Evolutionary conservation across 2,888 invertebrate genomes (phyloP).

Genomic region (Tetrapedia diversipes): DNA sequence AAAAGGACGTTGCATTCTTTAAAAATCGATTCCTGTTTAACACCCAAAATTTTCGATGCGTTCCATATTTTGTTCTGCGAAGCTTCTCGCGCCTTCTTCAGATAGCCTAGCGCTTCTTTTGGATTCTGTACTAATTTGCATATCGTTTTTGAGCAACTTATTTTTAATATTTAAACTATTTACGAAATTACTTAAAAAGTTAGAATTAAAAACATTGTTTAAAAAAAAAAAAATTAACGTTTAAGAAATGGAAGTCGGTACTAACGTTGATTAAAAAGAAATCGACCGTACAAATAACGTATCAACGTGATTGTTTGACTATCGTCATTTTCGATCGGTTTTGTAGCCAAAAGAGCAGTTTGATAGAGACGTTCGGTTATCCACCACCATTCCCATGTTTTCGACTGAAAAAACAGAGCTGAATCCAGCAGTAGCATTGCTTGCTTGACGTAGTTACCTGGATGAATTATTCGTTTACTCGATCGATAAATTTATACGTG

Average conservation of each 20-base stretch:
- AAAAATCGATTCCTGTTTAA: conserved; percentile 65
- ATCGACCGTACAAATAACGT: conserved; percentile 75
- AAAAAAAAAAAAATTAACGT: too few relatives aligned
- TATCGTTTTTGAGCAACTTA: too few relatives aligned
- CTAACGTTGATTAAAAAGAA: conserved; percentile 71
- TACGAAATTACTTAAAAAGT: too few relatives aligned
- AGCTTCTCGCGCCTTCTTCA: conserved; percentile 63
- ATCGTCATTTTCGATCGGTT: conserved; percentile 53
- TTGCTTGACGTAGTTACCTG: conserved; percentile 44
- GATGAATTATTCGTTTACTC: not conserved
- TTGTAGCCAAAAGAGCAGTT: conserved; percentile 59
- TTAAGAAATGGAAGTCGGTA: too few relatives aligned
- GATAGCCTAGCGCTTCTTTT: conserved; percentile 63
- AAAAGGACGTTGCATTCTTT: conserved; percentile 69
- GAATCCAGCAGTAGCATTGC: conserved; percentile 59
- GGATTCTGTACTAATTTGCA: conserved; percentile 51
- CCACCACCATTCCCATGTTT: conserved; percentile 76
- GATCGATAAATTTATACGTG: not conserved
- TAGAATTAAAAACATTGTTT: too few relatives aligned
- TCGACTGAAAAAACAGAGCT: conserved; percentile 69
- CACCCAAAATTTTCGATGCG: conserved; percentile 58
- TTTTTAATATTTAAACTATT: too few relatives aligned
- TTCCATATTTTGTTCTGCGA: conserved; percentile 68
- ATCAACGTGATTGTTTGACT: conserved; percentile 58
- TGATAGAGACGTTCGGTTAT: conserved; percentile 72